Percentiles rank a stretch among this genome's conserved stretches.
These are phyloP conservation scores for Cynodonichthys magdalenae DNA, from an alignment of 2,797 vertebrate species.

Conservation along the genomic window DNA sequence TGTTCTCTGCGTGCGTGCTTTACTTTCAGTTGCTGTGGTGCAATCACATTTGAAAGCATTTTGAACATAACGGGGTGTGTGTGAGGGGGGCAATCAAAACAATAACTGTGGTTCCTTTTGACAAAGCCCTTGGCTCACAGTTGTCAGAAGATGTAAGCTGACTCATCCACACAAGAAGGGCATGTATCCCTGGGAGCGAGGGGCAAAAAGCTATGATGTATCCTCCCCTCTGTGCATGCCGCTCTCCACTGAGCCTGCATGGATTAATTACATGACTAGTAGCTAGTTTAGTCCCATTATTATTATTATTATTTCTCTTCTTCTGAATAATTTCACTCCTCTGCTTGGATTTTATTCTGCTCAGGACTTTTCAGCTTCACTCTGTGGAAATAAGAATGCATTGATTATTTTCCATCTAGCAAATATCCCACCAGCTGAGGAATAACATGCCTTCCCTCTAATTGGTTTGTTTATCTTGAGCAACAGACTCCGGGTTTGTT, in stretches of 20 bases:
- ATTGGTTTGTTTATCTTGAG: constrained; percentile 84
- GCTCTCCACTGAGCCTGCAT: constrained; percentile 69
- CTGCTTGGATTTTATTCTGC: constrained; percentile 67
- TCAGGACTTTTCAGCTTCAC: constrained; percentile 67
- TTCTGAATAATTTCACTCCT: constrained; percentile 70
- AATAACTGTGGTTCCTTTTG: constrained; percentile 80
- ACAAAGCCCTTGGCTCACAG: constrained; percentile 77
- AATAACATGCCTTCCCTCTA: constrained; percentile 79
- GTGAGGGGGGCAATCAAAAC: constrained; percentile 70
- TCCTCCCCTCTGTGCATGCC: constrained; percentile 70
- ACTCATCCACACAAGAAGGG: constrained; percentile 81
- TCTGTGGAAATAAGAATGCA: constrained; percentile 76
- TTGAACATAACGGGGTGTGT: constrained; percentile 70
- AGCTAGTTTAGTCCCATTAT: constrained; percentile 76
- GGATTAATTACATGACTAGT: constrained; percentile 79
- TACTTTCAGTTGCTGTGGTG: constrained; percentile 68
- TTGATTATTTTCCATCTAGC: constrained; percentile 81
- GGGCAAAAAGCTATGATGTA: constrained; percentile 72
- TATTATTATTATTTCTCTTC: constrained; percentile 11
- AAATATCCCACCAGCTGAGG: constrained; percentile 78
- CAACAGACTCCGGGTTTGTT: constrained; percentile 80
- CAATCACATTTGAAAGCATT: constrained; percentile 80
- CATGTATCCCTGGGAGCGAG: constrained; percentile 79
- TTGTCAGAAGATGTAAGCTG: constrained; percentile 83
- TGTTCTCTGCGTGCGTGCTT: constrained; percentile 73